Evolutionary conservation across 2,113 vertebrate genomes (phyloP).

Genomic region (Callaeas wilsoni): DNA sequence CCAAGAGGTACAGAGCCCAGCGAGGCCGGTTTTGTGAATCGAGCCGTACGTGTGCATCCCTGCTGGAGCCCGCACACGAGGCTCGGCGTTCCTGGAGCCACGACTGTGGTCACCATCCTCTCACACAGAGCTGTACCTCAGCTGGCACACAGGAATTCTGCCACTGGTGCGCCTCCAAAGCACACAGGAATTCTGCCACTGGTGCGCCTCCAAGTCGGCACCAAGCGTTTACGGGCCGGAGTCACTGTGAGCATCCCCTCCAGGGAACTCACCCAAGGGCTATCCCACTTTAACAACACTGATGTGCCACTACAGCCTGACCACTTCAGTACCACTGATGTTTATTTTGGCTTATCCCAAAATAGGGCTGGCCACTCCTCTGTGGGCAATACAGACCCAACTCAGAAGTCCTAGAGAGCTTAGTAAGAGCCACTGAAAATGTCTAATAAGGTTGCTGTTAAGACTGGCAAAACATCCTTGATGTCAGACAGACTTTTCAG

Average conservation of each 20-base stretch:
- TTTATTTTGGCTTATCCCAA: neutral
- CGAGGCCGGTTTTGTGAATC: neutral
- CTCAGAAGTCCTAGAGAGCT: neutral
- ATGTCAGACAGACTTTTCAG: constrained; percentile 43
- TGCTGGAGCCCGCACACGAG: rapidly evolving
- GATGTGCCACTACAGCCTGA: neutral
- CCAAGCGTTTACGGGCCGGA: rapidly evolving
- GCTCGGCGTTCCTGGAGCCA: neutral
- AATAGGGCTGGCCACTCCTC: neutral
- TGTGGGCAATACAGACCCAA: neutral
- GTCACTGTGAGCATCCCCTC: neutral
- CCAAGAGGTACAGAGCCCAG: neutral
- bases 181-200: neutral
- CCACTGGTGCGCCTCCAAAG: neutral
- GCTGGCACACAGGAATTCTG: neutral
- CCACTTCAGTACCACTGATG: rapidly evolving
- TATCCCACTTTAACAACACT: neutral
- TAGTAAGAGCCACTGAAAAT: neutral
- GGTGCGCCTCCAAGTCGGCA: neutral
- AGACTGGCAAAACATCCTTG: constrained; percentile 25
- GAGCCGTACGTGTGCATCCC: rapidly evolving
- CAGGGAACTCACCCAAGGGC: neutral
- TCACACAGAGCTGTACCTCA: rapidly evolving
- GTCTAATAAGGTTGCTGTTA: neutral
- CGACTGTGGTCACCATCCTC: rapidly evolving